Conservation (phyloP, 1,140 invertebrate species). For the Drosophila sp. region DNA sequence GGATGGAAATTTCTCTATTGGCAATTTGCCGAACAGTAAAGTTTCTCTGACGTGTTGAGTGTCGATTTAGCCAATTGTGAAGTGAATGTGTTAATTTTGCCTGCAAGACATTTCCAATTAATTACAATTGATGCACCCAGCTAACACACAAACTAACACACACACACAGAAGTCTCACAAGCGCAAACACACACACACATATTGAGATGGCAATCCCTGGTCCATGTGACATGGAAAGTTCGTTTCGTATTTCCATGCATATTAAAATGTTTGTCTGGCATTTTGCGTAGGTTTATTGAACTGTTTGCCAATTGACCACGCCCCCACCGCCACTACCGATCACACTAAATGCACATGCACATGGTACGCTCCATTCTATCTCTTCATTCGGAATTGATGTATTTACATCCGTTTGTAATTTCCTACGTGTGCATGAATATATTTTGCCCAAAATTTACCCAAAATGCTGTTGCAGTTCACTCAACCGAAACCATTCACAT, state of each 20-base stretch:
- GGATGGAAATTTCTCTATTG: constrained; percentile 7
- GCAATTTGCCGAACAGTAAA: constrained; percentile 12
- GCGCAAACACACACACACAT: not conserved
- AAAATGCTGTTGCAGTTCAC: constrained; percentile 53
- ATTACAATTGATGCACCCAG: constrained; percentile 49
- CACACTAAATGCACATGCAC: constrained; percentile 7
- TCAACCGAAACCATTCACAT: constrained; percentile 41
- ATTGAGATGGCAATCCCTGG: not conserved
- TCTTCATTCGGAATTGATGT: constrained; percentile 68
- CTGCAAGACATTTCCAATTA: constrained; percentile 65
- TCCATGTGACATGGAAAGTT: constrained; percentile 21
- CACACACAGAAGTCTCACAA: constrained; percentile 5
- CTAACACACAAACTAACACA: not conserved
- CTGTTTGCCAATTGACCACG: constrained; percentile 49
- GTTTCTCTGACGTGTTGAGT: constrained; percentile 13
- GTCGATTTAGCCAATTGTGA: constrained; percentile 41
- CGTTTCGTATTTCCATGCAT: constrained; percentile 51
- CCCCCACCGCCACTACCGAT: not conserved
- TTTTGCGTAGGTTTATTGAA: constrained; percentile 70
- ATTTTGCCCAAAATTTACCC: constrained; percentile 53
- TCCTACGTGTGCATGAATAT: constrained; percentile 73
- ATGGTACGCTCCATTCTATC: constrained; percentile 26
- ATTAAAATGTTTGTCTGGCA: constrained; percentile 54
- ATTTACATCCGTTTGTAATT: constrained; percentile 80
- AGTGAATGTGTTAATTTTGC: constrained; percentile 62